phyloP scores from a whole-genome alignment of 1,140 invertebrate species.

The Schlechtendalia chinensis region DNA sequence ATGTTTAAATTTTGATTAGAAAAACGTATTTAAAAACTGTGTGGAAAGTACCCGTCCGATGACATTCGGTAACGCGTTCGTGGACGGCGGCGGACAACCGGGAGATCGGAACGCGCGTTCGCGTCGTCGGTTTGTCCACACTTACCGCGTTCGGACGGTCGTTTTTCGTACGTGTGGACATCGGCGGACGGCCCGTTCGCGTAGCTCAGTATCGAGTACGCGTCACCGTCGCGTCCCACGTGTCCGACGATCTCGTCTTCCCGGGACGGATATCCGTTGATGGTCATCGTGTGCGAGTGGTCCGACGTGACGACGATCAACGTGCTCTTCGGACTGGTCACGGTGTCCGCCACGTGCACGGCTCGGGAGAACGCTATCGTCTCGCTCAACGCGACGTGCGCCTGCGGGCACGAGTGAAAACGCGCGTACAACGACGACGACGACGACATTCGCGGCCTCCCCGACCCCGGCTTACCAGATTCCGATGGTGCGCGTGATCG shows the following conservation, averaged over 20 bases:
- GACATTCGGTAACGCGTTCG: too few relatives aligned
- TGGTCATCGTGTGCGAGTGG: conserved; percentile 66
- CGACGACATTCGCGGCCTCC: too few relatives aligned
- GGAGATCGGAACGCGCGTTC: too few relatives aligned
- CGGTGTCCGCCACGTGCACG: conserved; percentile 55
- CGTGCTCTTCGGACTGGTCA: conserved; percentile 59
- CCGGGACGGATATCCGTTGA: conserved; percentile 67
- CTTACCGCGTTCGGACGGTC: conserved; percentile 13
- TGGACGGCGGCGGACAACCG: too few relatives aligned
- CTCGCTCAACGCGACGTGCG: conserved; percentile 67
- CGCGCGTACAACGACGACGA: too few relatives aligned
- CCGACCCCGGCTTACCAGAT: conserved; percentile 52
- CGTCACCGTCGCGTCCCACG: conserved; percentile 60
- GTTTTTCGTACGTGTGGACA: not conserved
- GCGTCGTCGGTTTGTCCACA: too few relatives aligned
- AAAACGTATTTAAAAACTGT: too few relatives aligned
- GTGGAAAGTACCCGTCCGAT: too few relatives aligned
- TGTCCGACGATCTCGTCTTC: conserved; percentile 66
- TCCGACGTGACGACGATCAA: conserved; percentile 68
- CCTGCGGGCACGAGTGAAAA: conserved; percentile 54
- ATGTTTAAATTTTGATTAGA: too few relatives aligned
- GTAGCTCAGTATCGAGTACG: conserved; percentile 72
- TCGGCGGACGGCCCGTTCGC: conserved; percentile 67
- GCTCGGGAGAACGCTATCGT: conserved; percentile 69
- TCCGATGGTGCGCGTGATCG: conserved; percentile 69